Evolutionary conservation across 1,140 invertebrate genomes (phyloP).

Genomic region (Aphis craccivora): DNA sequence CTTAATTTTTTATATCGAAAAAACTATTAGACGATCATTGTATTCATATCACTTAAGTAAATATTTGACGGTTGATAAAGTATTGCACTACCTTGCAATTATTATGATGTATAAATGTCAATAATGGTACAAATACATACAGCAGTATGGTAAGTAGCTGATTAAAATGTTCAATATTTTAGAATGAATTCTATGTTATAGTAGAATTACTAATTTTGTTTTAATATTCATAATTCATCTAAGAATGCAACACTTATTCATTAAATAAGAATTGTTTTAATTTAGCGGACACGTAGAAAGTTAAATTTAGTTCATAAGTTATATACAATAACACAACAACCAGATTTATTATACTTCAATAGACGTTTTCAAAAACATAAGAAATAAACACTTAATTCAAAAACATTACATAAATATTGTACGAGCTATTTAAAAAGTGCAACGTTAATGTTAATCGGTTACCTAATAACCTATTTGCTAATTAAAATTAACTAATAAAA

Average conservation of each 20-base stretch:
- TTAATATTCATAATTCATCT: neutral
- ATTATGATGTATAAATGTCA: neutral
- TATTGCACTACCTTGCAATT: neutral
- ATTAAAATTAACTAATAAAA: no score
- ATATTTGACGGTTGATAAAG: no score
- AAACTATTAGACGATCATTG: no score
- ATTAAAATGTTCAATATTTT: no score
- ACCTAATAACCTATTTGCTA: no score
- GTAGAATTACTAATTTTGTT: neutral
- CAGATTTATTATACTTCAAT: neutral
- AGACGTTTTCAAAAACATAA: neutral
- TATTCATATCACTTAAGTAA: no score
- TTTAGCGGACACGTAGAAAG: neutral
- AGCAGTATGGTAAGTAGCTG: neutral
- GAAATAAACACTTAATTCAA: neutral
- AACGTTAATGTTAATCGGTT: neutral
- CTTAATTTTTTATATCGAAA: no score
- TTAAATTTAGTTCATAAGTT: neutral
- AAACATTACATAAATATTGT: neutral
- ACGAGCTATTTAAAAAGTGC: neutral
- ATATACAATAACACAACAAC: neutral
- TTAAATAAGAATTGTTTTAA: neutral
- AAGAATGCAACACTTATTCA: neutral
- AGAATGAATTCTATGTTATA: neutral
- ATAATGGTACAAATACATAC: neutral